phyloP scores from a whole-genome alignment of 2,113 vertebrate genomes.

The Edolisoma coerulescens region DNA sequence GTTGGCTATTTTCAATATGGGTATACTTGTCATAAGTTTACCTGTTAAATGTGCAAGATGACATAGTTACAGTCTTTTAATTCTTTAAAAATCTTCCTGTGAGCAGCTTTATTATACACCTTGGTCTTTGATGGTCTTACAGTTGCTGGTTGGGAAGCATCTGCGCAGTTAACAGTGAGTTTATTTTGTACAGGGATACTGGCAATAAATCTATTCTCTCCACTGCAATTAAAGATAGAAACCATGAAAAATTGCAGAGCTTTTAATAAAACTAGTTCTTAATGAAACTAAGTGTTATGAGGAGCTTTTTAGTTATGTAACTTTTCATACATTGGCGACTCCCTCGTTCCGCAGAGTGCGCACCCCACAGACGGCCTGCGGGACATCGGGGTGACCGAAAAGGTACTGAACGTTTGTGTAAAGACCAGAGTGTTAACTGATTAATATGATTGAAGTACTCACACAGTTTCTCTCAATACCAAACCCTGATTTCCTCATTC shows the following conservation, averaged over 20 bases:
- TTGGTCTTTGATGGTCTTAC: background rate
- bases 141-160: background rate
- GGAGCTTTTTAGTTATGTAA: background rate
- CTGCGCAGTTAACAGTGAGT: background rate
- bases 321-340: background rate
- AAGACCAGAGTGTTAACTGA: background rate
- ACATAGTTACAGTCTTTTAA: background rate
- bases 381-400: background rate
- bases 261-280: background rate
- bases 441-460: background rate
- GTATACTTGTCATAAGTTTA: background rate
- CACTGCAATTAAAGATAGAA: background rate
- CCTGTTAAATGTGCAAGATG: background rate
- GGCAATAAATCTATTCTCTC: background rate
- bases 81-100: background rate
- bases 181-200: background rate
- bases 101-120: background rate
- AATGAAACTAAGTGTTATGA: background rate
- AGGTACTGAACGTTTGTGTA: background rate
- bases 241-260: background rate
- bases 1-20: background rate
- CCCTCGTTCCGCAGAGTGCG: background rate
- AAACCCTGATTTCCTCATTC: background rate
- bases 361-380: background rate
- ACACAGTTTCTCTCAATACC: background rate